phyloP scores from a whole-genome alignment of 1,140 invertebrate species.

The Gryllus bimaculatus region DNA sequence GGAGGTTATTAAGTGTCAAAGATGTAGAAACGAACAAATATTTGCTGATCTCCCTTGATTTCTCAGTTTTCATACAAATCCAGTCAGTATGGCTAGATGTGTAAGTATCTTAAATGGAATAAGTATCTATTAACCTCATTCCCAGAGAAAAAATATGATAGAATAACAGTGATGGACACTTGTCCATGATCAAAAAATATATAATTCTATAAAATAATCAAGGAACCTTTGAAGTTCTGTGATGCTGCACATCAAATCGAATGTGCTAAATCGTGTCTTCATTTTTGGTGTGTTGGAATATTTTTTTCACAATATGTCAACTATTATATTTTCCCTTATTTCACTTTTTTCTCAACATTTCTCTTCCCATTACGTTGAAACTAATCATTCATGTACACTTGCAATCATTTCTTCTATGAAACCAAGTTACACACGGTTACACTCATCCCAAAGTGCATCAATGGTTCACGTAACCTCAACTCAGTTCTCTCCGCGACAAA shows the following conservation, averaged over 20 bases:
- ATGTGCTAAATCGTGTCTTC: conserved; percentile 86
- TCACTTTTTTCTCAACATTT: too few species aligned
- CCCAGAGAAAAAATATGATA: conserved; percentile 19
- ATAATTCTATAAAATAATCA: too few species aligned
- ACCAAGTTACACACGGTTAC: too few species aligned
- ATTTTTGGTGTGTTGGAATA: conserved; percentile 38
- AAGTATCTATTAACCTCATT: neutral
- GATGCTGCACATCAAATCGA: conserved; percentile 78
- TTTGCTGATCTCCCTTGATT: neutral
- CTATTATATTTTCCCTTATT: too few species aligned
- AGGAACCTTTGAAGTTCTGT: conserved; percentile 74
- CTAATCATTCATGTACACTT: too few species aligned
- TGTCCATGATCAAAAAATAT: too few species aligned
- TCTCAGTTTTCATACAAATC: neutral
- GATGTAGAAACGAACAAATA: neutral
- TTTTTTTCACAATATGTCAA: too few species aligned
- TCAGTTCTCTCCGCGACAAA: too few species aligned
- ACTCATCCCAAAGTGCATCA: too few species aligned
- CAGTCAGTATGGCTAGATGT: neutral
- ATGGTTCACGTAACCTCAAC: too few species aligned
- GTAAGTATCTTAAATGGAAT: neutral
- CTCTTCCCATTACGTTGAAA: too few species aligned
- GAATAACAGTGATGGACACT: neutral
- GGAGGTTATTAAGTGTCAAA: neutral
- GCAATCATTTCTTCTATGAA: too few species aligned